Base-by-base conservation (phyloP, 2,888 invertebrate species). In the Acronicta leporina region DNA sequence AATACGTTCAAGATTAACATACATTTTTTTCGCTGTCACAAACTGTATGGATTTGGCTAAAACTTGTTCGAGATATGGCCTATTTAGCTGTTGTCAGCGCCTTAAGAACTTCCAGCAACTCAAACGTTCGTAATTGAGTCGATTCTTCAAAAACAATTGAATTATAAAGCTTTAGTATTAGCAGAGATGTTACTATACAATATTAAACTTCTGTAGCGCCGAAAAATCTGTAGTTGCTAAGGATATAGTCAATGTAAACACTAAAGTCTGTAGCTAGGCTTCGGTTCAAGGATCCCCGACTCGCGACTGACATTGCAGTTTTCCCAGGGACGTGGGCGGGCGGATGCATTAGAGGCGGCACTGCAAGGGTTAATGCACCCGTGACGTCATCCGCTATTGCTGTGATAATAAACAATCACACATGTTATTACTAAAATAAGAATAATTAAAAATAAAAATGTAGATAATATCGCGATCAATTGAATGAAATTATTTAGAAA, bases 351-450 rank as follows among this genome's bases (percentile, higher is more conserved):
- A 77, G 76, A 73, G 80, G 80, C 77, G 80, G 74, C 73, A 75
- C 73, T 83, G 86, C 84, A 84, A 54, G 82, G 90, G 88, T 85
- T 86, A 87, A 80, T 89, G 91, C 88, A 89, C 92, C 77, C 80
- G 80, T 88, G 85, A 89, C 90, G 87, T 88, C 88, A 87, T 48
- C n/a, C 60, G 72, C 61, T 80, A 78, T 79, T 75, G 69, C 71
- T 48, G 45, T 68, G 73, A 81, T 80, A 81, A 79, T 73, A 76
- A 85, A 85, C 80, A 74, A 79, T 77, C 43, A 57, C 46, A 49
- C 16, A 52, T 2, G 20, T 20, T 20, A 20, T 4, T 3, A 20
- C n/a, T n/a, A 14, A 38, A 56, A 40, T 0, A 20, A 41, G 15
- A 20, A 20, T 20, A 20, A 20, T 20, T 20, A 20, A 20, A 20